These are phyloP conservation scores for Neopipo cinnamomea DNA, from an alignment of 2,113 vertebrate genomes.

Conservation along the genomic window DNA sequence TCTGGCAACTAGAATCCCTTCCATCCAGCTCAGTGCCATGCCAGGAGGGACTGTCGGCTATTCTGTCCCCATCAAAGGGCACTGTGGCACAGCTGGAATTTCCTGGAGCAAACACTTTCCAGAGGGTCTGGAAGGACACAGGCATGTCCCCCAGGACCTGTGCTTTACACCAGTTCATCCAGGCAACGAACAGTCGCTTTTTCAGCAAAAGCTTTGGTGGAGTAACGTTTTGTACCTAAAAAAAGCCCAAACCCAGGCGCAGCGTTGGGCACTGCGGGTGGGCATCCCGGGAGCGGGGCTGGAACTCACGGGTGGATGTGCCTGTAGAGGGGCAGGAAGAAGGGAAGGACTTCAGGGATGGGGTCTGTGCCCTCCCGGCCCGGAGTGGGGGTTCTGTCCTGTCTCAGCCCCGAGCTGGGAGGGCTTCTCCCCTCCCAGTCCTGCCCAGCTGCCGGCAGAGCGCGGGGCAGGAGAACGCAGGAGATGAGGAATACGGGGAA, in stretches of 20 bases:
- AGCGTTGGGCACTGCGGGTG: neutral
- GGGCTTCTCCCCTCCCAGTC: neutral
- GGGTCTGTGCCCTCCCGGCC: neutral
- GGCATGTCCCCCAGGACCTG: rapidly evolving
- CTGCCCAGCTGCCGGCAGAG: neutral
- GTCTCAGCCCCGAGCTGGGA: neutral
- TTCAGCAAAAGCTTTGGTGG: neutral
- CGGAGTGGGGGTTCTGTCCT: neutral
- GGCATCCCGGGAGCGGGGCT: neutral
- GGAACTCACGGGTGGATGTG: neutral
- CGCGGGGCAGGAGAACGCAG: neutral
- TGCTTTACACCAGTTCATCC: rapidly evolving
- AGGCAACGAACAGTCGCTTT: rapidly evolving
- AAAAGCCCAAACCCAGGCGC: neutral
- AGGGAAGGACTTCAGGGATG: too few relatives aligned
- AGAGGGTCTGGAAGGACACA: rapidly evolving
- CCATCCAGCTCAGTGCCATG: rapidly evolving
- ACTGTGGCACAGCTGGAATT: rapidly evolving
- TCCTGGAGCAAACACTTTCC: rapidly evolving
- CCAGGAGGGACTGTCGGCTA: neutral
- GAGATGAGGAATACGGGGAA: rapidly evolving
- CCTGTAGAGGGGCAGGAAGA: rapidly evolving
- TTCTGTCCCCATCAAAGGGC: neutral
- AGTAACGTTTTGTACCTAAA: rapidly evolving
- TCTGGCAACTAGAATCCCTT: neutral